phyloP scores from a whole-genome alignment of 2,797 vertebrate species.

The Pogonophryne albipinna region DNA sequence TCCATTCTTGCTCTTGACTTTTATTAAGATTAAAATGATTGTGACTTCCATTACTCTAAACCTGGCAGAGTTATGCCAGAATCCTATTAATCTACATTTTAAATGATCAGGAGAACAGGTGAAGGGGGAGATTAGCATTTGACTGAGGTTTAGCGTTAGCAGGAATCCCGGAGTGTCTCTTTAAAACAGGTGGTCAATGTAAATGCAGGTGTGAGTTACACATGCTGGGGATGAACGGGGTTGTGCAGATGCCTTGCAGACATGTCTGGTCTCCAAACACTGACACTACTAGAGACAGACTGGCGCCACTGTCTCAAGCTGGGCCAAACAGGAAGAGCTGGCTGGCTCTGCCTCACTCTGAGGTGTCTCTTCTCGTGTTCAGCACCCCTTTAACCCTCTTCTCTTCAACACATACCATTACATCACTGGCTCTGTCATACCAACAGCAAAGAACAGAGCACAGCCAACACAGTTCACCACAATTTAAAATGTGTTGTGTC shows the following conservation, averaged over 20 bases:
- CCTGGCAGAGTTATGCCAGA: neutral
- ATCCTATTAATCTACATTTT: slow-evolving; percentile 9
- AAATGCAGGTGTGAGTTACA: slow-evolving; percentile 69
- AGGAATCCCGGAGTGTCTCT: slow-evolving; percentile 28
- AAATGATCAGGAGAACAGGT: slow-evolving; percentile 10
- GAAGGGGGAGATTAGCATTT: slow-evolving; percentile 14
- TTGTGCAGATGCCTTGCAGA: slow-evolving; percentile 42
- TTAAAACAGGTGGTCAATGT: slow-evolving; percentile 47
- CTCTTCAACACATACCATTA: slow-evolving; percentile 65
- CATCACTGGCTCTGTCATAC: slow-evolving; percentile 72
- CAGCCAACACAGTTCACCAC: slow-evolving; percentile 42
- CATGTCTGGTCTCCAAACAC: slow-evolving; percentile 62
- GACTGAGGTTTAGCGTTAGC: slow-evolving; percentile 10
- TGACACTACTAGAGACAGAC: slow-evolving; percentile 69
- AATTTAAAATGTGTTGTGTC: slow-evolving; percentile 48
- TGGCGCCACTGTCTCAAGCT: slow-evolving; percentile 73
- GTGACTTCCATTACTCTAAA: neutral
- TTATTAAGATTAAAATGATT: neutral
- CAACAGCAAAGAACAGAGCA: slow-evolving; percentile 35
- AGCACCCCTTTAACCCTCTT: slow-evolving; percentile 40
- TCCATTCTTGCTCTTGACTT: slow-evolving; percentile 12
- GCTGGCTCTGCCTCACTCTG: slow-evolving; percentile 47
- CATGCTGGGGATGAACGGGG: slow-evolving; percentile 34
- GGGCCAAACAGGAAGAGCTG: slow-evolving; percentile 63
- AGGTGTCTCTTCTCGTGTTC: slow-evolving; percentile 67